These are phyloP conservation scores for Podotricha telesiphe DNA, from an alignment of 2,888 invertebrate species.

Conservation along the genomic window DNA sequence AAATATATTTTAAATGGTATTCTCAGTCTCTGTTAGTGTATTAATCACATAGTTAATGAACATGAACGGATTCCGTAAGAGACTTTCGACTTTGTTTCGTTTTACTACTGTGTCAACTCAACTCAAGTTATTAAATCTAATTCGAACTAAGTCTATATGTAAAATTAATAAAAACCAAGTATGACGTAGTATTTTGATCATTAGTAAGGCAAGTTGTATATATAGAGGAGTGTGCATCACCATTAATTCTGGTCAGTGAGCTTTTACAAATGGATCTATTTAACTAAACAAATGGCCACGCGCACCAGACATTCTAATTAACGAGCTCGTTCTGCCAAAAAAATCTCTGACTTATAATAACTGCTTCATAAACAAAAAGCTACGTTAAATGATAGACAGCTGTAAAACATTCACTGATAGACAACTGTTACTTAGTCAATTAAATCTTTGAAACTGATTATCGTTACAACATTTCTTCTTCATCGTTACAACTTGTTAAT, in stretches of 20 bases:
- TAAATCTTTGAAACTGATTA: neutral
- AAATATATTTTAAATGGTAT: too few relatives aligned
- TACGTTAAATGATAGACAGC: constrained; percentile 6
- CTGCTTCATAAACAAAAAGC: constrained; percentile 18
- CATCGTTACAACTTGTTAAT: too few relatives aligned
- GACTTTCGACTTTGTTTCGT: too few relatives aligned
- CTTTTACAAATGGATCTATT: constrained; percentile 18
- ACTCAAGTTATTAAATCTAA: too few relatives aligned
- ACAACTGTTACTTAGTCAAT: neutral
- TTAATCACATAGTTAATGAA: too few relatives aligned
- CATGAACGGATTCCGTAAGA: too few relatives aligned
- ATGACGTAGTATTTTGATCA: neutral
- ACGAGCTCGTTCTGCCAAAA: constrained; percentile 15
- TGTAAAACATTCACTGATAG: constrained; percentile 3
- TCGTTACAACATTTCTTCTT: neutral
- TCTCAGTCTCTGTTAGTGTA: too few relatives aligned
- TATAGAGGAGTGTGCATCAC: constrained; percentile 8
- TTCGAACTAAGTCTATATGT: neutral
- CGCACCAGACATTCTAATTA: constrained; percentile 29
- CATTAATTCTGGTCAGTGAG: neutral
- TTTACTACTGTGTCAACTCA: too few relatives aligned
- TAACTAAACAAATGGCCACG: constrained; percentile 26
- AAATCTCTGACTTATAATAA: constrained; percentile 23
- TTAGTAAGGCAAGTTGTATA: neutral
- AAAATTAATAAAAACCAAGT: neutral